Base-by-base conservation (phyloP, 2,888 invertebrate species). In the Lydus trimaculatus region DNA sequence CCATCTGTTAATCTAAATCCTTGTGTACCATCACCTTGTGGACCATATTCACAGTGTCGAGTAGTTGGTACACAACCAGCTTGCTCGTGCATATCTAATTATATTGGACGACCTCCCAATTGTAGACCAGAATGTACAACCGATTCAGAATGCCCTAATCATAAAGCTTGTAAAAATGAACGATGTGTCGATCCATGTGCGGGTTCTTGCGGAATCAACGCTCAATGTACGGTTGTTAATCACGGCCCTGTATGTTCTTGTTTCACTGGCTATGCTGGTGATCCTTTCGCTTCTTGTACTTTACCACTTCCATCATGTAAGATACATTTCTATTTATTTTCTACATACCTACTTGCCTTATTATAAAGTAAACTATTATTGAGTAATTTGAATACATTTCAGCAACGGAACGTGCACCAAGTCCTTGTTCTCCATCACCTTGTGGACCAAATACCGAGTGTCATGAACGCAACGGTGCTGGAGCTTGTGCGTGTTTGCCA, bases 371-470 rank as follows among this genome's bases (percentile, higher is more conserved):
- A 36, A 11, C 36, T 1, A 36, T 36, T 43, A 43, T 17, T 43
- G 6, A 43, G 17, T 43, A 8, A 43, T 43, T 43, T 43, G 33
- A 52, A 71, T 75, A 72, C 66, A 73, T 83, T 84, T 70, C 80
- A 90, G 90, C 89, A 25, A 89, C 91, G 11, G 89, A 91, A 83
- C 87, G 88, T 78, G 87, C 90, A 66, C 90, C 90, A n/a, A 91
- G 93, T 74, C 94, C 95, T 6, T 95, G 95, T 79, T 88, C 88
- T 65, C 94, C 94, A 62, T 93, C 94, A 66, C 95, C 95, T 1
- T 96, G 96, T 81, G 96, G 96, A 48, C 92, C 92, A 6, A 93
- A 94, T 78, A 93, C 95, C 2, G 93, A 94, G 84, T 95, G 94
- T 78, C 89, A 94, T 8, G 94, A 94, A 84, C 88, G 90, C 73